Base-by-base conservation (phyloP, 2,797 vertebrate genomes). In the Pyrocephalus nanus region DNA sequence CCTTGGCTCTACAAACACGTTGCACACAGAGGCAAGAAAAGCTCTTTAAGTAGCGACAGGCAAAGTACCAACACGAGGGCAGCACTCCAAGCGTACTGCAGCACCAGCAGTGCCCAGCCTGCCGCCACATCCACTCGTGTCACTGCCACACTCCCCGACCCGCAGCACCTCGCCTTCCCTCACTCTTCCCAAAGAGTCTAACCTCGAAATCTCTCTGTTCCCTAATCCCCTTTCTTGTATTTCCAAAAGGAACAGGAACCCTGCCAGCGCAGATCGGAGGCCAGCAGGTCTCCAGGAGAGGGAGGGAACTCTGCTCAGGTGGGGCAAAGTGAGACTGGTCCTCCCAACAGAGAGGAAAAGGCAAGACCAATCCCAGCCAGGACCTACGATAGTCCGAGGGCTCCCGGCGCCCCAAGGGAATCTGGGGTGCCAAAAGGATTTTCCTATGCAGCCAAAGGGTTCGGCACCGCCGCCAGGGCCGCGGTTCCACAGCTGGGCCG, bases 321-420 rank as follows among this genome's bases (percentile, higher is more conserved):
- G 14, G 11, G 27, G n/a, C 43, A 29, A 12, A 54, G 15, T 8
- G 36, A 57, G 12, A 9, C 34, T 34, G 1, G 2, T 4, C 11
- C 50, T 65, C 55, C 61, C 16, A 15, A 8, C 14, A 5, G 15
- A 21, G 22, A 47, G 30, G 7, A 51, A 72, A 65, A 38, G 7
- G 4, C 4, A 27, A 40, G 3, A 20, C 1, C 45, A 70, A 2
- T 3, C 23, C 27, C 48, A 3, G 13, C 11, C 54, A 11, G 27
- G 0, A 30, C 4, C 34, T 32, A 0, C 16, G 2, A 5, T 40
- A 20, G 30, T 15, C 30, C 0, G 4, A 19, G 25, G 1, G 25
- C 20, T 57, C 22, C 43, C 6, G 2, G 42, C 60, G 32, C 15
- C 22, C 57, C 15, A 1, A 4, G 15, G 9, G 53, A 58, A 45